Evolutionary conservation across 2,888 invertebrate genomes (phyloP), one percentile per base, ranked within the genome.

Genomic region (Stenchaetothrips biformis): DNA sequence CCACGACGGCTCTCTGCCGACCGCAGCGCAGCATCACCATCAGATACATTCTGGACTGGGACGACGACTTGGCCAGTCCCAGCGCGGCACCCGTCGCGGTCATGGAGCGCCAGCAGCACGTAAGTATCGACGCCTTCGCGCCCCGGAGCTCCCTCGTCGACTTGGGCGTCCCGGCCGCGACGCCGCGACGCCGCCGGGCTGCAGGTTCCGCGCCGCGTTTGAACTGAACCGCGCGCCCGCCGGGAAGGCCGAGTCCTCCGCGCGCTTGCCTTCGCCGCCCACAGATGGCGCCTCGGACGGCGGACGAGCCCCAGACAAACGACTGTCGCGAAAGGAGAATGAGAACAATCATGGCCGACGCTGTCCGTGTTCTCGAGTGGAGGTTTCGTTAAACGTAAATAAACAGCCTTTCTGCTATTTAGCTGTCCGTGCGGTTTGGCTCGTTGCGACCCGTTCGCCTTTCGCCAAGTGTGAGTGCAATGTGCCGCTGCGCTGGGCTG

Each of bases 331-430:
- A 74, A 74, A 74, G 67, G 25, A 11, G 67, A 74, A 74, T 25
- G 25, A 74, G 67, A 74, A 74, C 67, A 25, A 74, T 25, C 67
- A 74, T 74, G 67, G 67, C 67, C 21, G 67, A 25, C 67, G 21
- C 21, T 74, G 9, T 9, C 25, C 25, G 18, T 74, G 67, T 74
- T 25, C 67, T 74, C 67, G 67, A 11, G 8, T 53, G 4, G 18
- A 74, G 67, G 67, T 74, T 74, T 74, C 21, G 21, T 74, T 74
- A 25, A 74, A 74, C 67, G 67, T 74, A 74, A 74, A 74, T 74
- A 74, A 74, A 74, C 67, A 74, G 4, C 53, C 21, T 21, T 74
- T 74, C 67, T 74, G 25, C 21, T 25, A 25, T 53, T 53, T 53
- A 0, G 4, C 18, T 37, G 37, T 37, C 37, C 37, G 37, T 4